These are phyloP conservation scores for Copidosoma floridanum DNA, from an alignment of 1,140 invertebrate species.

Conservation along the genomic window DNA sequence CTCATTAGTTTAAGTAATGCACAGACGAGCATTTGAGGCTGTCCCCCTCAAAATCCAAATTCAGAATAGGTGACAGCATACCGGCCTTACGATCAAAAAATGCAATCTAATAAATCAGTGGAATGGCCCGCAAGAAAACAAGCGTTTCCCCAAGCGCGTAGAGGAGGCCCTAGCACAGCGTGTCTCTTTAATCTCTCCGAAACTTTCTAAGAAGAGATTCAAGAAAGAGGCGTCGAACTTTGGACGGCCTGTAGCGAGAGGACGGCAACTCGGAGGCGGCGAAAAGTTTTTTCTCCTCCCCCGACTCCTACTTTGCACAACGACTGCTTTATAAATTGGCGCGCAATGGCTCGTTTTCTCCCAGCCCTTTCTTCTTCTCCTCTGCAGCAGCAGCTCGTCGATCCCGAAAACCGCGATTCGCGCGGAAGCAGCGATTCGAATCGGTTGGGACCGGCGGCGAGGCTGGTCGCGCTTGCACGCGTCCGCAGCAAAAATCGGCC, in stretches of 20 bases:
- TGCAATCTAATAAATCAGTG: too few species aligned
- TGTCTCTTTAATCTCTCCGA: slow-evolving; percentile 23
- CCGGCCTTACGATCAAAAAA: too few species aligned
- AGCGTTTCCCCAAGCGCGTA: slow-evolving; percentile 4
- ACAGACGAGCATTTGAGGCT: too few species aligned
- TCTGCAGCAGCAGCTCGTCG: neutral
- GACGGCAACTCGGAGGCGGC: slow-evolving; percentile 4
- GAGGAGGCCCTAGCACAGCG: neutral
- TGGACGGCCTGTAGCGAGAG: neutral
- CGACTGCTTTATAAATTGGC: slow-evolving; percentile 5
- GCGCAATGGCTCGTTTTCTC: neutral
- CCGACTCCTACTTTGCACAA: neutral
- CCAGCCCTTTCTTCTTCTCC: neutral
- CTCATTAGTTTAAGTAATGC: too few species aligned
- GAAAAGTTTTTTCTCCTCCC: slow-evolving; percentile 10
- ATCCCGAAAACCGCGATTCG: slow-evolving; percentile 14
- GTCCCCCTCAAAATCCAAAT: too few species aligned
- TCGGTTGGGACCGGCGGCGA: slow-evolving; percentile 21
- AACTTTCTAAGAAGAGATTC: slow-evolving; percentile 20
- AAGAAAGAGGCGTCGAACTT: too few species aligned
- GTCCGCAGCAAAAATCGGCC: slow-evolving; percentile 24
- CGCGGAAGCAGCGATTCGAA: slow-evolving; percentile 31
- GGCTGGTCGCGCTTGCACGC: too few species aligned
- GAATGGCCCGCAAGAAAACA: too few species aligned
- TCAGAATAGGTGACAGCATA: too few species aligned